Base-by-base conservation (phyloP, 1,140 invertebrate genomes). In the Tetramorium parvispinum region DNA sequence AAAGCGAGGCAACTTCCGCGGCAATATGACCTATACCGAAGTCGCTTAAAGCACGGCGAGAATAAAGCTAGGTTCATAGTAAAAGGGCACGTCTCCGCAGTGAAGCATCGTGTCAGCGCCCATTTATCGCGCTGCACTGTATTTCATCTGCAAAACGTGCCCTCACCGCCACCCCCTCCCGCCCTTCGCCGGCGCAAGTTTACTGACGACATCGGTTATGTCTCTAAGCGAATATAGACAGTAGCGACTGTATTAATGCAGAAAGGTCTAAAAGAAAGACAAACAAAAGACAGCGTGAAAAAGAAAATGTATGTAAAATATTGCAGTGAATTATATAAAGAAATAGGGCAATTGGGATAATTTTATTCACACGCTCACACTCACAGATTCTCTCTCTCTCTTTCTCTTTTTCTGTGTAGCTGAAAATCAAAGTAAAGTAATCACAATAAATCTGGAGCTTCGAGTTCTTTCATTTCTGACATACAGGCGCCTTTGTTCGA, bases 31-130 rank as follows among this genome's bases (percentile, higher is more conserved):
- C 79, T 82, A 46, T 82, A 37, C 66, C 43, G 10, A 27, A 27
- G 66, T 82, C 40, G 66, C 32, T 82, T 46, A 57, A 73, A 82
- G 66, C 79, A 32, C 51, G 40, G 32, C 3, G 53, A 18, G 68
- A 73, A 59, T 75, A 75, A 83, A 83, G 79, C 79, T 61, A 46
- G 68, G 27, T 83, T 75, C 79, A 75, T 13, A 75, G 66, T 73
- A 73, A 83, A 82, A 82, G 79, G 79, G 66, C 66, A 82, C 51
- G 51, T 82, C 79, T 73, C 51, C 21, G 37, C 32, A 40, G 75
- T 24, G 55, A 51, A 61, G 77, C 40, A 70, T 59, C 53, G 79
- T 71, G 53, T 83, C 79, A 75, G 68, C 79, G 11, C 43, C 79
- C 68, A 83, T 83, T 75, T 83, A 73, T 83, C 79, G 79, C 53